Evolutionary conservation across 2,888 invertebrate species (phyloP).

Genomic region (Mellilla xanthometata): DNA sequence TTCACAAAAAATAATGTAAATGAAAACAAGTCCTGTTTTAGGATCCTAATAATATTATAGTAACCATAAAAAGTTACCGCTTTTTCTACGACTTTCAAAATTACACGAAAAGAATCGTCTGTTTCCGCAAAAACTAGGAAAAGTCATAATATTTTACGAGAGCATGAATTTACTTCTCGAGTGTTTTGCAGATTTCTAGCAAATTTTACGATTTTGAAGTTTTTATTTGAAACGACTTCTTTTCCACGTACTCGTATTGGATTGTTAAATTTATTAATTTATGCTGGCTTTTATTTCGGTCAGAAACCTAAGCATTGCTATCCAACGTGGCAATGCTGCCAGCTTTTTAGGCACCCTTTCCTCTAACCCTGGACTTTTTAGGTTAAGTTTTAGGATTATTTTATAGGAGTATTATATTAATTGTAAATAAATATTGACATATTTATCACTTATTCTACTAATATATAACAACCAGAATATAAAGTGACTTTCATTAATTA

Average conservation of each 20-base stretch:
- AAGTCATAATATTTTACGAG: conserved; percentile 41
- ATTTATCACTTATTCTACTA: too few species aligned
- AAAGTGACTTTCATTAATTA: too few species aligned
- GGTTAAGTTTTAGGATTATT: too few species aligned
- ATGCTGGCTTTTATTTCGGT: too few species aligned
- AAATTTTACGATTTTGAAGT: conserved; percentile 18
- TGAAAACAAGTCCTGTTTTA: conserved; percentile 30
- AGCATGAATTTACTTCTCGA: conserved; percentile 33
- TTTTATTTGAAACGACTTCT: conserved; percentile 11
- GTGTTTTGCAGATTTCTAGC: conserved; percentile 25
- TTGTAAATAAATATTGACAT: too few species aligned
- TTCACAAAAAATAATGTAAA: conserved; percentile 25
- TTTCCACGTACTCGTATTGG: neutral
- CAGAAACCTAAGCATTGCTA: too few species aligned
- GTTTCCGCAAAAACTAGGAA: conserved; percentile 27
- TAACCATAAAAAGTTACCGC: conserved; percentile 34
- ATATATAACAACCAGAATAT: too few species aligned
- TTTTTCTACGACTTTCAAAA: conserved; percentile 29
- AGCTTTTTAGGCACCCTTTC: too few species aligned
- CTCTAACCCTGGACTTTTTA: too few species aligned
- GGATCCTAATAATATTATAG: conserved; percentile 26
- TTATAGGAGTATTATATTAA: too few species aligned
- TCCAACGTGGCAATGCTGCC: too few species aligned
- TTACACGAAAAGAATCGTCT: conserved; percentile 28
- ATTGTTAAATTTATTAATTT: too few species aligned